These are phyloP conservation scores for Scolopax rusticola DNA, from an alignment of 2,797 vertebrate species.

Conservation along the genomic window DNA sequence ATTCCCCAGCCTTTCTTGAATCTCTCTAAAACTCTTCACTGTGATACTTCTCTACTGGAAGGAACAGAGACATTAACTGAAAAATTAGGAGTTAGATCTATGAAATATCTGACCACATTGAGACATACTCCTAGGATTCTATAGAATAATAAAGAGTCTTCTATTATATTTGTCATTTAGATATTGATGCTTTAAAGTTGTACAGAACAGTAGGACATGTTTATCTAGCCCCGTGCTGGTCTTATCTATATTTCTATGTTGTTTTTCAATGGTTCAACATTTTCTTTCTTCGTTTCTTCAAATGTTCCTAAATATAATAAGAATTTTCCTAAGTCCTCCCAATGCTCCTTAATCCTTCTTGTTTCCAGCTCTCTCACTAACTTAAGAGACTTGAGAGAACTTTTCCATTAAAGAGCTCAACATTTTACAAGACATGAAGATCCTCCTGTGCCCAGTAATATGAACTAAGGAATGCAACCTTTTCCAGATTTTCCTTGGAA, in stretches of 20 bases:
- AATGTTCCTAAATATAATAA: neutral
- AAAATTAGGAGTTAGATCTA: neutral
- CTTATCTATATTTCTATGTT: neutral
- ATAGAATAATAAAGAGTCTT: neutral
- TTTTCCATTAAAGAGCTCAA: neutral
- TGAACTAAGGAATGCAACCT: neutral
- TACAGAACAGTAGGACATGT: neutral
- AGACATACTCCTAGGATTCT: neutral
- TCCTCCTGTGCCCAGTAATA: neutral
- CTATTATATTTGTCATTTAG: neutral
- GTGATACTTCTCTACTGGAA: neutral
- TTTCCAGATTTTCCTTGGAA: slow-evolving; percentile 12
- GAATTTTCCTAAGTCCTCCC: neutral
- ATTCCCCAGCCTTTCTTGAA: neutral
- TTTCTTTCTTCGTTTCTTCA: neutral
- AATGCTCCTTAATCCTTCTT: neutral
- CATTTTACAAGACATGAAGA: neutral
- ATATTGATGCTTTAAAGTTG: neutral
- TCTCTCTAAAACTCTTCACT: neutral
- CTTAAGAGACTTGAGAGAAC: neutral
- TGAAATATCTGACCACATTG: neutral
- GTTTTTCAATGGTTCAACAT: neutral
- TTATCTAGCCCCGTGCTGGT: neutral
- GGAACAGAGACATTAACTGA: neutral
- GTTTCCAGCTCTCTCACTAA: neutral